Evolutionary conservation across 2,797 vertebrate species (phyloP), one percentile per base, ranked within the genome.

Genomic region (Oreochromis grahami): DNA sequence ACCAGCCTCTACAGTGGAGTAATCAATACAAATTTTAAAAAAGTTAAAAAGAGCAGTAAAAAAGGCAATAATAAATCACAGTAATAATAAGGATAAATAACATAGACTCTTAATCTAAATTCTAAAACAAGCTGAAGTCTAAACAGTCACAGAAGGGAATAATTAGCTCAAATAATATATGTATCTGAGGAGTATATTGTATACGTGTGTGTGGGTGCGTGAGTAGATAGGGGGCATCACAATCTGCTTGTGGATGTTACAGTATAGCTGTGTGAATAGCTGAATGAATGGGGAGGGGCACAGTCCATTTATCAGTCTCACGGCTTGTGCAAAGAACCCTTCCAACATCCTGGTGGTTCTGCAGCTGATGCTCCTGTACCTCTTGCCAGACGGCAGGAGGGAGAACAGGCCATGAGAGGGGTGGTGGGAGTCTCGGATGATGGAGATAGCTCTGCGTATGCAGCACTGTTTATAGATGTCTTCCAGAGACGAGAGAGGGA

Each of bases 321-420:
- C 7, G 3, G 24, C 7, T 29, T 56, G 53, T 56, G 53, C 13
- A 29, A 56, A 56, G 24, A 56, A 1, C 13, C 53, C 24, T 56
- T 56, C 53, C 53, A 56, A 1, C 53, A 56, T 29, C 53, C 53
- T 56, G 24, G 53, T 56, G 7, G 53, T 56, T 29, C 53, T 56
- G 53, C 24, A 56, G 24, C 4, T 56, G 4, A 56, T 56, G 24
- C 53, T 56, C 55, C 0, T 56, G 55, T 56, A 15, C 55, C 1
- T 29, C 24, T 29, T 56, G 4, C 2, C 53, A 56, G 53, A 29
- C 1, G 0, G 24, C 13, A 29, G 13, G 24, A 29, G 1, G 0
- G 24, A 15, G 13, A 56, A 29, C 53, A 56, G 53, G 53, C 24
- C 24, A 56, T 56, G 53, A 56, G 53, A 56, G 53, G 53, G 53